Evolutionary conservation across 2,113 vertebrate species (phyloP).

Genomic region (Ageneiosus marmoratus): DNA sequence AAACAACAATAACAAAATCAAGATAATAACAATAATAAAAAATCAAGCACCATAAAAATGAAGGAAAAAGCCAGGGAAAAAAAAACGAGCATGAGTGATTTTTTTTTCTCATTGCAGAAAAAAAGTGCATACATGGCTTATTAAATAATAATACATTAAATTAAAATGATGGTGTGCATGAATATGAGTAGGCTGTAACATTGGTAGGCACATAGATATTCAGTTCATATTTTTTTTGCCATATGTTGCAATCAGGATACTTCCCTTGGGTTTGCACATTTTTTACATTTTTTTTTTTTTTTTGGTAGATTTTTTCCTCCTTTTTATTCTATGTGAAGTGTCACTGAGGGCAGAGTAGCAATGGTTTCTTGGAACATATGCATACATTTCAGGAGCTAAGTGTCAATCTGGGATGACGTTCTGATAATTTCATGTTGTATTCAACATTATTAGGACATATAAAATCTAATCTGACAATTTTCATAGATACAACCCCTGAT

Average conservation of each 20-base stretch:
- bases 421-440: background rate
- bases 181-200: constrained; percentile 86
- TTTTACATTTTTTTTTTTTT: constrained; percentile 25
- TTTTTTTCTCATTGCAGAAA: constrained; percentile 73
- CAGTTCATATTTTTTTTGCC: constrained; percentile 65
- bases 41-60: constrained; percentile 60
- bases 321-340: constrained; percentile 47
- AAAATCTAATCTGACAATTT: background rate
- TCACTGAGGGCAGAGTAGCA: constrained; percentile 43
- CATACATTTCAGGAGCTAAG: background rate
- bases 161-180: constrained; percentile 81
- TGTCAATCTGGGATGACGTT: background rate
- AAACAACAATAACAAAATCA: constrained; percentile 57
- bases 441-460: background rate
- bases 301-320: background rate
- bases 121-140: constrained; percentile 93
- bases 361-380: constrained; percentile 2
- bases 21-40: constrained; percentile 56
- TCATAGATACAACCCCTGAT: background rate
- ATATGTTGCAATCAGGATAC: constrained; percentile 71
- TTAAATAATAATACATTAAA: constrained; percentile 91
- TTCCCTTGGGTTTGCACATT: constrained; percentile 56
- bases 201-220: constrained; percentile 89
- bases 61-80: constrained; percentile 49
- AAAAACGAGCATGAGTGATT: constrained; percentile 62